Evolutionary conservation across 2,797 vertebrate species (phyloP), one percentile per base, ranked within the genome.

Genomic region (Oryzias sinensis): DNA sequence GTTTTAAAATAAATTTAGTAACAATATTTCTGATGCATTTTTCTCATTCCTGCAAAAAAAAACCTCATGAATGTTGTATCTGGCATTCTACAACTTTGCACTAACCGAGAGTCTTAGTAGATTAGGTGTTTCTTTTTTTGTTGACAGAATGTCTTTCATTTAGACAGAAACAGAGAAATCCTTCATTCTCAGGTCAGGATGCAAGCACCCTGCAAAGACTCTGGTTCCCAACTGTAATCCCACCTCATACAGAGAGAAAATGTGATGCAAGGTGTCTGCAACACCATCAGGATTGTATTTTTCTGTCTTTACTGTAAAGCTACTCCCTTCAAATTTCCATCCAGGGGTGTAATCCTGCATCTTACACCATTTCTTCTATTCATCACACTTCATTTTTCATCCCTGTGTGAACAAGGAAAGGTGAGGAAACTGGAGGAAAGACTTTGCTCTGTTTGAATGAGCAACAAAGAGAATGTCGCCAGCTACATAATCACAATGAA

Each of bases 401-500:
- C 70, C 74, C 43, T 76, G 72, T 83, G 77, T 70, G 75, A 89
- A 87, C 80, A 82, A 72, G 74, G 65, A 66, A 74, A 88, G 81
- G 85, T 87, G 83, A 90, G 86, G 84, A 91, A 90, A 89, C 83
- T 74, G 79, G 42, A 74, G 83, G 84, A 86, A 87, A 89, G 85
- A 83, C 79, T 84, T 70, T 44, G 58, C 65, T 75, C 63, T 87
- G 71, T 87, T 86, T 89, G 74, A 77, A 20, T 81, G 79, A 49
- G 76, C 55, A 77, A 85, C 74, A 83, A 84, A 83, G 83, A 76
- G 45, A 56, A 57, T 76, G 84, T 81, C 75, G 54, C 79, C 76
- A 65, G 77, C 62, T 74, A 80, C 72, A 74, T 62, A 76, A 56
- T 64, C 59, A 64, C 64, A 65, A 59, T 53, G 44, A 52, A 43